Conservation (phyloP, 2,888 invertebrate genomes). For the Lacanobia wlatinum region DNA sequence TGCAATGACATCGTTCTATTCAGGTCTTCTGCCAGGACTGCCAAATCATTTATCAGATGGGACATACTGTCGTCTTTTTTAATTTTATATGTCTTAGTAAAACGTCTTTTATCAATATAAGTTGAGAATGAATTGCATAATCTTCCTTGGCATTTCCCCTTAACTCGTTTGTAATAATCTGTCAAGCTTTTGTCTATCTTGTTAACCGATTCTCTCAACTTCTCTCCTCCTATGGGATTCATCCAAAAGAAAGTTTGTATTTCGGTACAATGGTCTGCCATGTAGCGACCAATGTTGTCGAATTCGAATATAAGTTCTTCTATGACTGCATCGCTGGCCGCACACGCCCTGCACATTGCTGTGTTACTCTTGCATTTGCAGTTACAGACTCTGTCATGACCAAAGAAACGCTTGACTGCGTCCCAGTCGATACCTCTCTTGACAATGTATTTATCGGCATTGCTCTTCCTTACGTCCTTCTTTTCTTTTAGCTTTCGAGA, state of each 20-base stretch:
- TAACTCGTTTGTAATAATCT: slow-evolving; percentile 82
- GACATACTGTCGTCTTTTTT: slow-evolving; percentile 46
- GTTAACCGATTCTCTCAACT: slow-evolving; percentile 78
- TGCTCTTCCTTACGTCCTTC: background rate
- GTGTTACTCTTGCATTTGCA: slow-evolving; percentile 79
- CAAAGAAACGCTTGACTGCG: slow-evolving; percentile 75
- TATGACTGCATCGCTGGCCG: slow-evolving; percentile 82
- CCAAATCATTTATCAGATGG: slow-evolving; percentile 60
- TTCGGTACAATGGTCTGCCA: slow-evolving; percentile 84
- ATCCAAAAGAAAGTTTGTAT: slow-evolving; percentile 84
- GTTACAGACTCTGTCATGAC: slow-evolving; percentile 77
- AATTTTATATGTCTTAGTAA: slow-evolving; percentile 36
- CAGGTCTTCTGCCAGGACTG: slow-evolving; percentile 67
- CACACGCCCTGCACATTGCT: slow-evolving; percentile 82
- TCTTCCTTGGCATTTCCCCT: slow-evolving; percentile 80
- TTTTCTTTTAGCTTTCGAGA: slow-evolving; percentile 12
- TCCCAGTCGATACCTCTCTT: slow-evolving; percentile 74
- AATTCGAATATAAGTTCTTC: slow-evolving; percentile 82
- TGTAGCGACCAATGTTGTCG: slow-evolving; percentile 79
- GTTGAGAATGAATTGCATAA: slow-evolving; percentile 77
- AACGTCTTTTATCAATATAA: slow-evolving; percentile 75
- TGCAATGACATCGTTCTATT: slow-evolving; percentile 62
- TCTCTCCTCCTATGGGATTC: slow-evolving; percentile 82
- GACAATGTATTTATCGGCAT: background rate
- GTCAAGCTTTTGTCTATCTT: slow-evolving; percentile 77